Conservation (phyloP, 2,888 invertebrate species). For the Bruchidius siliquastri region DNA sequence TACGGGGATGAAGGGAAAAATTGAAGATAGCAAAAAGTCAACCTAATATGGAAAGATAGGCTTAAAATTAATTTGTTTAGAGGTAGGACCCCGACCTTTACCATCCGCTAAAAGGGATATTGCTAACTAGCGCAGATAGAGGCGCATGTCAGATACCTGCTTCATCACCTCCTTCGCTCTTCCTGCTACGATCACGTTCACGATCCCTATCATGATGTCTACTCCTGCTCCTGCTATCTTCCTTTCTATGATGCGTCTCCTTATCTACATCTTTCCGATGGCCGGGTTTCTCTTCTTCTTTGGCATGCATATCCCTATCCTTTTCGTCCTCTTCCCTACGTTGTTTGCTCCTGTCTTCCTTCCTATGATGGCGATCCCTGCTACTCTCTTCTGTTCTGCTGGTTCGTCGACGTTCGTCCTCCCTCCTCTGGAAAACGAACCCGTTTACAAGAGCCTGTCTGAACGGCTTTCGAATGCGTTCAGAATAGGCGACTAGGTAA, state of each 20-base stretch:
- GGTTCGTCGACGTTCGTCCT: neutral
- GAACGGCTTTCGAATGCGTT: too few relatives aligned
- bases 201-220: neutral
- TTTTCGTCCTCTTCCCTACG: neutral
- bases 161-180: constrained; percentile 1
- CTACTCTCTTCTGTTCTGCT: constrained; percentile 10
- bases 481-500: too few relatives aligned
- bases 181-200: constrained; percentile 6
- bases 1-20: too few relatives aligned
- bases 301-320: neutral
- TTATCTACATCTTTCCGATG: neutral
- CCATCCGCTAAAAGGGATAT: too few relatives aligned
- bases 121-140: too few relatives aligned
- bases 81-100: too few relatives aligned
- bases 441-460: too few relatives aligned
- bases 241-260: constrained; percentile 18
- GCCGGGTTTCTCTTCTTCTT: neutral
- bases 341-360: constrained; percentile 14
- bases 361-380: constrained; percentile 15
- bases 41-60: too few relatives aligned
- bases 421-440: neutral
- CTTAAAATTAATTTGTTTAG: too few relatives aligned
- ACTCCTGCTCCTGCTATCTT: neutral
- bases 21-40: too few relatives aligned
- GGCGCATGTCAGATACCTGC: neutral